Evolutionary conservation across 2,113 vertebrate species (phyloP), one percentile per base, ranked within the genome.

Genomic region (Prochilodus magdalenae): DNA sequence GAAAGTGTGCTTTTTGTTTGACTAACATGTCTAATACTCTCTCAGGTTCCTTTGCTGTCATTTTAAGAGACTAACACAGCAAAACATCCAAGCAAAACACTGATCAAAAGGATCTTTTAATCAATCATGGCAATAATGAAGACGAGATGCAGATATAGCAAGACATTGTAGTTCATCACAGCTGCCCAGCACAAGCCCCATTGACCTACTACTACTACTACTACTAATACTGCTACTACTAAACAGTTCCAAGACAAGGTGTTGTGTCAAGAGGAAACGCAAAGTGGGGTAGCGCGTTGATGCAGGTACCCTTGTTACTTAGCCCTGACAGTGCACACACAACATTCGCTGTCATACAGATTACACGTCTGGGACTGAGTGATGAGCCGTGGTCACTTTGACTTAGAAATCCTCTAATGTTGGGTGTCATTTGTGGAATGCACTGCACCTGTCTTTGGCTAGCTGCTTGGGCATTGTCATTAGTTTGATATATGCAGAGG

Each of bases 391-490:
- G 22, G 29, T 24, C 15, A 1, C 20, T n/a, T 30, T 59, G 30
- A 26, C 27, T 62, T 63, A 63, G 18, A 18, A 51, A 73, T 55
- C 11, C 13, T 3, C 22, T 26, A 33, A 81, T 67, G 49, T 59
- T 75, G 67, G 30, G 33, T 65, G 62, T 75, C 49, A 44, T 47
- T 66, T n/a, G 14, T n/a, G 8, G n/a, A 81, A 69, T 29, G 63
- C 33, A 10, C 33, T 69, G 30, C 36, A 44, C 55, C 55, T 79
- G 51, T 79, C 67, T 47, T 60, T 44, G 36, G 18, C 12, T 75
- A 26, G 63, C 51, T 60, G 80, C 53, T 30, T 59, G 30, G 40
- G 22, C 33, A 36, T 55, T 59, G 29, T 59, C 30, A 40, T 75
- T 75, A 75, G 53, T 30, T 15, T 29, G 11, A 80, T 66, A n/a